Evolutionary conservation across 2,113 vertebrate species (phyloP), one percentile per base, ranked within the genome.

Genomic region (Ciconia boyciana): DNA sequence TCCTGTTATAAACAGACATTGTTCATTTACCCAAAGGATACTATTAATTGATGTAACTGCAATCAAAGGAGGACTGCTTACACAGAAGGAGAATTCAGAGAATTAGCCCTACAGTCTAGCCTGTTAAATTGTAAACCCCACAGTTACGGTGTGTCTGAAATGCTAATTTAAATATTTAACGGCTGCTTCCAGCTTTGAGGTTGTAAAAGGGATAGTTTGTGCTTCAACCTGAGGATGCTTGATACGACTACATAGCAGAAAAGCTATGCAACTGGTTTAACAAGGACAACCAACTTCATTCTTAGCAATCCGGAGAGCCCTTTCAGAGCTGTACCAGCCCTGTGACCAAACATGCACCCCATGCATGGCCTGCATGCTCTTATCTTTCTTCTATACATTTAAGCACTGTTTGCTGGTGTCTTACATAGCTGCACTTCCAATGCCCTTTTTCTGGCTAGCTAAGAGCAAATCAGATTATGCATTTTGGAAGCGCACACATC

Each of bases 331-430:
- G 58, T 25, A 61, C 58, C 34, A 62, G 60, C 36, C 60, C 24
- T 28, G 8, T 39, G 36, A 28, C 22, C 4, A 3, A 78, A 44
- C 19, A 57, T 0, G 0, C 39, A 46, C 6, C 22, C 71, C 28
- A 7, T 9, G 76, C 46, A 17, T 7, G 17, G 24, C 22, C 34
- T 14, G 15, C 2, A 7, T 6, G 32, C 25, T 51, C 20, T 20
- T 32, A 15, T 12, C 60, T 39, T 22, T 55, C 46, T 66, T 69
- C 36, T 18, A 8, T 6, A 51, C 4, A 9, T 19, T 31, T 36
- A 61, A 80, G 12, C 25, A 41, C 9, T 29, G 10, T 24, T 61
- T 71, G 3, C 2, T 62, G 39, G 5, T 39, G 7, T 61, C 46
- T 61, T 17, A 52, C 1, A 2, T 2, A 66, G 29, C 43, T 94